Evolutionary conservation across 2,113 vertebrate species (phyloP), one percentile per base, ranked within the genome.

Genomic region (Coptodon rendalli): DNA sequence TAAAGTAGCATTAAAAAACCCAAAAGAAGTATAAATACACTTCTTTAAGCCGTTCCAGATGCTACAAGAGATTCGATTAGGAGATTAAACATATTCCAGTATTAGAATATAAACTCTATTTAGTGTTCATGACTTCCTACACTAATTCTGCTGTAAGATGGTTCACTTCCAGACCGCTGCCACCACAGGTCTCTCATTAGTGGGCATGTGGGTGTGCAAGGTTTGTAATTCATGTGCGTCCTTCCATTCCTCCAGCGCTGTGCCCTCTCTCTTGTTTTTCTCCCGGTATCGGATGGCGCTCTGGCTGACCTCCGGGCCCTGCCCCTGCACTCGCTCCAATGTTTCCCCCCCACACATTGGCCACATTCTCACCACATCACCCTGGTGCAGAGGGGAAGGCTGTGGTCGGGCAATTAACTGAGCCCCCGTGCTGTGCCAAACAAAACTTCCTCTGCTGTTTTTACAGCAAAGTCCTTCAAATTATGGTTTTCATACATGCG

Each of bases 401-500:
- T 95, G 95, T 90, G 96, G 95, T 96, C 57, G 85, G 95, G 89
- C 94, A 95, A 96, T 96, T 96, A 96, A 96, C 91, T 92, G 79
- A 92, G 92, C 91, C 71, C 89, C 91, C 12, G 79, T 84, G 82
- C 87, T 57, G 80, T 86, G 96, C 96, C 96, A 97, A 97, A 91
- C 90, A 96, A 96, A 96, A 96, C 96, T 96, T 96, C 96, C 95
- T 96, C 91, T 89, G 81, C 86, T 96, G 95, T 96, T 96, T 96
- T 96, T 94, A 95, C 91, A 95, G 95, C 92, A 94, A 91, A 94
- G 84, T 92, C 91, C 92, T 94, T 88, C 88, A 94, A 95, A 93
- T 96, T 92, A 95, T 95, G 95, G 93, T 94, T 96, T 96, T 95
- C 92, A 95, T 94, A 91, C 89, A 85, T 79, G 92, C 87, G 57